phyloP scores from a whole-genome alignment of 2,113 vertebrate genomes.

The Psittacus erithacus region DNA sequence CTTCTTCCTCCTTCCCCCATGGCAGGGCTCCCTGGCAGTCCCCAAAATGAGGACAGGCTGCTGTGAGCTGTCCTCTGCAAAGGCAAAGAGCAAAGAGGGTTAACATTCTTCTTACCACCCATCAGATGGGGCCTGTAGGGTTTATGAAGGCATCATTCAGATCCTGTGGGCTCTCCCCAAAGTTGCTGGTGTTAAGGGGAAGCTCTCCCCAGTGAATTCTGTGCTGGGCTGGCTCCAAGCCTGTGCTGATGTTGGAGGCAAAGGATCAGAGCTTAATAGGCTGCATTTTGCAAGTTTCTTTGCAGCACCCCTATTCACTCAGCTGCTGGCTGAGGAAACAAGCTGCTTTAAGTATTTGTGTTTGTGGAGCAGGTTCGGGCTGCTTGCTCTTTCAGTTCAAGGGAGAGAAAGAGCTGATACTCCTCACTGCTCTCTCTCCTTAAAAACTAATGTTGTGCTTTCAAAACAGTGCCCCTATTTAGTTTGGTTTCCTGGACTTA shows the following conservation, averaged over 20 bases:
- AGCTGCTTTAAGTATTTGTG: background rate
- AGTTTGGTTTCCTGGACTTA: background rate
- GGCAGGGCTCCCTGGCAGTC: conserved; percentile 21
- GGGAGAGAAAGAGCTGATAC: background rate
- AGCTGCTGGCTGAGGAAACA: background rate
- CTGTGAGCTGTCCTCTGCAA: conserved; percentile 17
- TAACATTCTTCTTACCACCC: background rate
- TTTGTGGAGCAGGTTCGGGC: background rate
- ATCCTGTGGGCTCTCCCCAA: background rate
- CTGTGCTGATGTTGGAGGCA: background rate
- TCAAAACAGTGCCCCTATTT: background rate
- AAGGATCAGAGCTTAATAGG: background rate
- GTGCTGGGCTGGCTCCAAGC: background rate
- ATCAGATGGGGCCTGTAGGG: background rate
- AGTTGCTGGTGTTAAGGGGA: background rate
- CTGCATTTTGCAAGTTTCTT: background rate
- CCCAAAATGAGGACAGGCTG: conserved; percentile 30
- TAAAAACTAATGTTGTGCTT: background rate
- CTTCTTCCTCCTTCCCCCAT: background rate
- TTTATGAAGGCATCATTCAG: accelerated
- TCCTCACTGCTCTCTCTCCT: background rate
- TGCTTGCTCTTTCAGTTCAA: accelerated
- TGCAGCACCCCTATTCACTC: background rate
- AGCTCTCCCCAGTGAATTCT: background rate
- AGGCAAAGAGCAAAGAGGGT: background rate